Evolutionary conservation across 1,140 invertebrate genomes (phyloP).

Genomic region (Acromyrmex heyeri): DNA sequence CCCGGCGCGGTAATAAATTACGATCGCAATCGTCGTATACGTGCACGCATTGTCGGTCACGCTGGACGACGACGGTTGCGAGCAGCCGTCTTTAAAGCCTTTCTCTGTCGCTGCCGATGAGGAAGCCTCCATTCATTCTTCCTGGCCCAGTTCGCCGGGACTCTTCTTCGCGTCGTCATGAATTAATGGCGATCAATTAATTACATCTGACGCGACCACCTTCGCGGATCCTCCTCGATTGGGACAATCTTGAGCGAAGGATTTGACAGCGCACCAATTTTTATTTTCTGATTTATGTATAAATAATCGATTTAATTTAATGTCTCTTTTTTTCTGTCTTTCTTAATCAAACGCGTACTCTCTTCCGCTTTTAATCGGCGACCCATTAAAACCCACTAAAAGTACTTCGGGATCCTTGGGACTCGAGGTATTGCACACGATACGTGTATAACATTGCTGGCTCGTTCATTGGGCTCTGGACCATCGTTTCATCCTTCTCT

Average conservation of each 20-base stretch:
- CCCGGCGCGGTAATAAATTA: slow-evolving; percentile 71
- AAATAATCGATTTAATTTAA: neutral
- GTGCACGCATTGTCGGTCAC: slow-evolving; percentile 44
- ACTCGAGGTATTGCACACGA: slow-evolving; percentile 21
- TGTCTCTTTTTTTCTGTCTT: neutral
- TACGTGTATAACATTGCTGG: slow-evolving; percentile 16
- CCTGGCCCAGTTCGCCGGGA: neutral
- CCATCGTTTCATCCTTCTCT: slow-evolving; percentile 64
- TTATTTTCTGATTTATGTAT: neutral
- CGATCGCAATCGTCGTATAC: slow-evolving; percentile 71
- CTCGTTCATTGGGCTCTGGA: slow-evolving; percentile 43
- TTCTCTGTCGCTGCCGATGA: neutral
- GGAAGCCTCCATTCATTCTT: neutral
- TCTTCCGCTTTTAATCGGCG: slow-evolving; percentile 10
- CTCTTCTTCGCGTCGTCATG: neutral
- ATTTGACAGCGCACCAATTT: neutral
- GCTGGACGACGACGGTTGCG: slow-evolving; percentile 27
- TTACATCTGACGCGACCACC: neutral
- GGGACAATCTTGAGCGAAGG: neutral
- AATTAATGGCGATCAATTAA: slow-evolving; percentile 45
- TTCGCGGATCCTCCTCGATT: neutral
- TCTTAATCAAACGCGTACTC: neutral
- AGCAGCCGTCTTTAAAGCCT: neutral
- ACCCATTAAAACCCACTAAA: neutral
- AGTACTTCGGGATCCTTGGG: neutral